Conservation (phyloP, 2,888 invertebrate genomes). For the Folsomia manolachei region DNA sequence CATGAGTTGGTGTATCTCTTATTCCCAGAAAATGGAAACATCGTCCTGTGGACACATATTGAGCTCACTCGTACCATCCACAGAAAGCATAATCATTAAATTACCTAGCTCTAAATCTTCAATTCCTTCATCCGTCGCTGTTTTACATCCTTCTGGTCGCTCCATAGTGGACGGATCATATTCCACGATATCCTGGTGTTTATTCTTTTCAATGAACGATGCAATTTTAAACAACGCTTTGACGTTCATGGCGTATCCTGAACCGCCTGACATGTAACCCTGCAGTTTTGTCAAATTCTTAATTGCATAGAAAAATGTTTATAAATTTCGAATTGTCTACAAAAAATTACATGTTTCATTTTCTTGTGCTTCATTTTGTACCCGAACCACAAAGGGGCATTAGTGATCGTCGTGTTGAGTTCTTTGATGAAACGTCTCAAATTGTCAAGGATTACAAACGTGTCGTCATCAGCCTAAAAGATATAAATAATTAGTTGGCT, state of each 20-base stretch:
- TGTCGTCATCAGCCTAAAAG: constrained; percentile 40
- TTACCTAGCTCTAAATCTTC: constrained; percentile 49
- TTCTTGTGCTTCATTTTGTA: constrained; percentile 43
- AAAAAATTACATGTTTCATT: constrained; percentile 36
- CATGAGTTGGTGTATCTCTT: constrained; percentile 27
- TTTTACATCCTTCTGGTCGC: constrained; percentile 28
- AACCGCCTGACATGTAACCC: constrained; percentile 50
- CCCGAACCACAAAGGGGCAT: constrained; percentile 45
- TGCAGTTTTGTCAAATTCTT: constrained; percentile 18
- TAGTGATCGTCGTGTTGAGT: background rate
- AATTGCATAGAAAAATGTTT: background rate
- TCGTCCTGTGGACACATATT: constrained; percentile 40
- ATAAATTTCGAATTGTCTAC: background rate
- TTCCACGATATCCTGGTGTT: background rate
- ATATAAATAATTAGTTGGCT: too few species aligned
- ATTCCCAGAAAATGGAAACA: constrained; percentile 42
- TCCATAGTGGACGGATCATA: background rate
- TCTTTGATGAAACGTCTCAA: constrained; percentile 18
- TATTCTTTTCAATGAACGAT: constrained; percentile 1
- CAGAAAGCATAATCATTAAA: too few species aligned
- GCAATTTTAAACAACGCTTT: constrained; percentile 14
- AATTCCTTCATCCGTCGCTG: constrained; percentile 28
- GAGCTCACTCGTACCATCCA: too few species aligned
- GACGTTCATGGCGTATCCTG: constrained; percentile 45
- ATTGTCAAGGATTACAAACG: constrained; percentile 47